Conservation (phyloP, 2,797 vertebrate species). For the Lemur catta region DNA sequence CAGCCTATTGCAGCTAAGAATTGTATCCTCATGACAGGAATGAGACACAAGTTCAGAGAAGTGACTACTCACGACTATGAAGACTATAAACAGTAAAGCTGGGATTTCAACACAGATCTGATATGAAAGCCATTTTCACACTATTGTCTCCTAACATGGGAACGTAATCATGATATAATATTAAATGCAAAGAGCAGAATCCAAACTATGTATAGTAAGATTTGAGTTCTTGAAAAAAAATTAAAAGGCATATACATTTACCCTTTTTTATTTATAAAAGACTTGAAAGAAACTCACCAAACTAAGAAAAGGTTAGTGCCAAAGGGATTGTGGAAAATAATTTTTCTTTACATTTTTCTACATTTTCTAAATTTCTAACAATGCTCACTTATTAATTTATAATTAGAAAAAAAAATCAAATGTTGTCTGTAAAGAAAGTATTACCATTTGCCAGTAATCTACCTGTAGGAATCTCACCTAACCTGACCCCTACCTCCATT, state of each 20-base stretch:
- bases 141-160: not conserved
- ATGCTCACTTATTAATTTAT: not conserved
- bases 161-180: not conserved
- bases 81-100: not conserved
- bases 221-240: not conserved
- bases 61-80: not conserved
- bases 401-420: not conserved
- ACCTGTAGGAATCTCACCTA: not conserved
- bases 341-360: not conserved
- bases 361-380: conserved; percentile 26
- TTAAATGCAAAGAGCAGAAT: not conserved
- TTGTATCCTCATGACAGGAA: rapidly evolving
- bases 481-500: not conserved
- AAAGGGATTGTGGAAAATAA: not conserved
- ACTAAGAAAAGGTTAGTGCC: not conserved
- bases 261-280: not conserved
- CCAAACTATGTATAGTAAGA: not conserved
- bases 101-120: not conserved
- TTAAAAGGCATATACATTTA: not conserved
- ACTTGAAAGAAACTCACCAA: not conserved
- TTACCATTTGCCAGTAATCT: not conserved
- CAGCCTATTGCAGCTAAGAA: no score
- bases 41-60: not conserved
- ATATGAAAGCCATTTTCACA: not conserved
- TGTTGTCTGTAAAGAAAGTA: not conserved